Base-by-base conservation (phyloP, 1,140 invertebrate species). In the Heliconius eleuchia region DNA sequence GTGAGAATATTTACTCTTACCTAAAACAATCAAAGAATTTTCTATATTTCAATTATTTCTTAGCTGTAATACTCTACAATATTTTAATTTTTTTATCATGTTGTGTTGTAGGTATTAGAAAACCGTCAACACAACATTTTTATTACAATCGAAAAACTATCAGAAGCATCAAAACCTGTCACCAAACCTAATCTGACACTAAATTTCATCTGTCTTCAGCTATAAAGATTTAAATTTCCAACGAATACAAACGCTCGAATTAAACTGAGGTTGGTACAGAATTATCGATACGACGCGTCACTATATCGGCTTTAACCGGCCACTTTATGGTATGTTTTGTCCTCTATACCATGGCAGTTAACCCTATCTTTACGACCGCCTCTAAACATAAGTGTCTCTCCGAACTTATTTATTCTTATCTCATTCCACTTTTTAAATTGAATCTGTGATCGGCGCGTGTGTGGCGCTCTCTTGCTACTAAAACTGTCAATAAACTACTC, bases 341-440 rank as follows among this genome's bases (percentile, higher is more conserved):
- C 88, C 82, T 86, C 87, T 88, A 90, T 89, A 90, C 89, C 84
- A 86, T 88, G 85, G 90, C 92, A 93, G 90, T 94, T 94, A 92
- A 92, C 90, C 90, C 92, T 94, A 94, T 94, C 92, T 94, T 94
- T 94, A 94, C 88, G 91, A 89, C 80, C 86, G 86, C 81, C 92
- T 92, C 92, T 92, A 94, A 92, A 94, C 92, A 92, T 93, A 93
- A 93, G 92, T 92, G 92, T 94, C 91, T 93, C 87, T 87, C 88
- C 78, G 81, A 88, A 90, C 91, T 92, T 94, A 92, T 94, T 94
- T 94, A 92, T 94, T 94, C 91, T 92, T 91, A 91, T 92, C 90
- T 92, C 91, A 92, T 92, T 92, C 88, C 88, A 89, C 86, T 91
- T 92, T 92, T 94, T 92, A 94, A 94, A 94, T 94, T 94, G 92